phyloP scores from a whole-genome alignment of 2,113 vertebrate genomes.

The Phyllopteryx taeniolatus region DNA sequence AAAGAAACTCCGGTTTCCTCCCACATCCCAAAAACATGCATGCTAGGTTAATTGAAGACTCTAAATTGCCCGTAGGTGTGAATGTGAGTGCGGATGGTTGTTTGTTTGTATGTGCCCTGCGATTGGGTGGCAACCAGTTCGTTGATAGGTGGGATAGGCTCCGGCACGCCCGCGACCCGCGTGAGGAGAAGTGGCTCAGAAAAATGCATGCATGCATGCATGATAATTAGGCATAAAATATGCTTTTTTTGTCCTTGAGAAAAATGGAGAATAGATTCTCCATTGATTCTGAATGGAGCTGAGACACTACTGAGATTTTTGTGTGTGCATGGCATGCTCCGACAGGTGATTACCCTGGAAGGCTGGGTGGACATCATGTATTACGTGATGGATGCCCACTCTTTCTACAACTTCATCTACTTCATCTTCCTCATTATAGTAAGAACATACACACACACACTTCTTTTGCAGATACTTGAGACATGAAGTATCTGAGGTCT shows the following conservation, averaged over 20 bases:
- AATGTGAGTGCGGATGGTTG: no score
- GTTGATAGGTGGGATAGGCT: no score
- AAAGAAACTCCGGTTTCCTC: no score
- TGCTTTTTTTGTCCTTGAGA: not conserved
- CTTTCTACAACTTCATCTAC: conserved; percentile 75
- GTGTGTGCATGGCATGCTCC: not conserved
- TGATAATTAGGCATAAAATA: no score
- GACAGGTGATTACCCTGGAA: conserved; percentile 69
- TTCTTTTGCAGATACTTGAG: not conserved
- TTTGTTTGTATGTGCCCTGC: no score
- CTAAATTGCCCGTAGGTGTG: no score
- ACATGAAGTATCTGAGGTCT: not conserved
- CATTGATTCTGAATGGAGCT: not conserved
- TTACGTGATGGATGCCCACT: conserved; percentile 73
- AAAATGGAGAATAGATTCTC: not conserved
- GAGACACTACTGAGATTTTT: conserved; percentile 5
- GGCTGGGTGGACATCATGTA: conserved; percentile 75
- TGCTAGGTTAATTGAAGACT: no score
- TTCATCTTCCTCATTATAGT: conserved; percentile 75
- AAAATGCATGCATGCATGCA: no score
- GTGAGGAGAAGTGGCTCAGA: no score
- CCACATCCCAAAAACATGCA: no score
- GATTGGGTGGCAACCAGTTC: no score
- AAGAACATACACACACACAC: conserved; percentile 29
- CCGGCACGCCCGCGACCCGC: no score